Evolutionary conservation across 1,140 invertebrate species (phyloP), one percentile per base, ranked within the genome.

Genomic region (Condylostylus longicornis): DNA sequence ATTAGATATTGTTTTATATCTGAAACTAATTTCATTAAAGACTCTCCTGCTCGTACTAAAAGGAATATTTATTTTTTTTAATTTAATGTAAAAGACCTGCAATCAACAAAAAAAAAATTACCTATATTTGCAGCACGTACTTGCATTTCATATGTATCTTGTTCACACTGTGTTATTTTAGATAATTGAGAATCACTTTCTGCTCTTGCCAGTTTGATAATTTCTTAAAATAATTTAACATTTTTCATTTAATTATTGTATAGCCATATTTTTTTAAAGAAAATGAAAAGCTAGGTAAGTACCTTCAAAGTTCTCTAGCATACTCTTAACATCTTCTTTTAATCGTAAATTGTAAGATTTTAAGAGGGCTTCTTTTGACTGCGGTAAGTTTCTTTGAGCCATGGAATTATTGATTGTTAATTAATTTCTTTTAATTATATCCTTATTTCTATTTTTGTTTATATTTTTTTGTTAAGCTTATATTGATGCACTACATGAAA

Each of bases 1-100:
- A 96, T 95, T 14, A 96, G 65, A 58, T 94, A 96, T 50, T 96
- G 90, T 54, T 96, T 96, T 12, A 97, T 85, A 57, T 96, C 90
- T 1, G 89, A 89, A 4, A 96, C 87, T 4, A 96, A 65, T 63
- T 96, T 95, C 82, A 95, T 91, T 10, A 96, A 58, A 1, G 87
- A 93, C 67, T 97, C 90, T 2, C 88, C 89, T 42, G 91, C 91
- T 51, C 90, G 66, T 1, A 94, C 85, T 71, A 50, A 25, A 66
- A 45, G 40, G 30, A 30, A 23, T 39, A n/a, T n/a, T n/a, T n/a
- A n/a, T n/a, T n/a, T n/a, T n/a, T n/a, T 40, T 33, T 17, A 23
- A n/a, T n/a, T n/a, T n/a, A n/a, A n/a, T n/a, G n/a, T n/a, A n/a
- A n/a, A n/a, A n/a, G n/a, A n/a, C n/a, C n/a, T n/a, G n/a, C n/a